Percentiles rank a stretch among this genome's conserved stretches.
Evolutionary conservation across 2,797 vertebrate genomes (phyloP).

Genomic region (Anisognathus igniventris): DNA sequence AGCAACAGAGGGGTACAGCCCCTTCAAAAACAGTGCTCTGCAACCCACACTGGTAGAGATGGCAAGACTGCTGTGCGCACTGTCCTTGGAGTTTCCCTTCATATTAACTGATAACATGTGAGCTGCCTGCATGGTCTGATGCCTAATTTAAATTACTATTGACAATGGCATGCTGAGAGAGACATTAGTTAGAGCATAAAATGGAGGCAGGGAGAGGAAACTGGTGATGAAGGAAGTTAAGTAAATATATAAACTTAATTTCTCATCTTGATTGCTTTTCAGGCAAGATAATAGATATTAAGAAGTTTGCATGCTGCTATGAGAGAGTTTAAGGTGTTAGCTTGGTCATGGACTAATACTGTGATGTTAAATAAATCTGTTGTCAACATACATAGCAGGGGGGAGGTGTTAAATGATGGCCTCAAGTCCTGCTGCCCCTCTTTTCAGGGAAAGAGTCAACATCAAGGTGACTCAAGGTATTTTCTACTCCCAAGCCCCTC

Average conservation of each 20-base stretch:
- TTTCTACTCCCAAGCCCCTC: background rate
- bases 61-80: background rate
- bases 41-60: background rate
- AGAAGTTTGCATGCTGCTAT: background rate
- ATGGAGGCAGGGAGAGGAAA: background rate
- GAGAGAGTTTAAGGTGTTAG: background rate
- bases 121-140: background rate
- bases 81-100: background rate
- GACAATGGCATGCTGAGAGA: background rate
- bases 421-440: background rate
- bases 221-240: background rate
- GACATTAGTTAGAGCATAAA: background rate
- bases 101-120: background rate
- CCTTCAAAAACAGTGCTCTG: background rate
- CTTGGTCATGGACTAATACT: background rate
- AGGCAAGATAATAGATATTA: background rate
- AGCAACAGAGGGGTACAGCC: background rate
- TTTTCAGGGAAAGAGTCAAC: background rate
- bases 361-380: background rate
- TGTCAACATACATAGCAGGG: background rate
- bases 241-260: background rate
- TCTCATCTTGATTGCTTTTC: background rate
- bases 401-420: background rate
- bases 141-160: background rate
- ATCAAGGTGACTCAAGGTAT: background rate